These are phyloP conservation scores for Sesamia nonagrioides DNA, from an alignment of 1,140 invertebrate genomes.

Conservation along the genomic window DNA sequence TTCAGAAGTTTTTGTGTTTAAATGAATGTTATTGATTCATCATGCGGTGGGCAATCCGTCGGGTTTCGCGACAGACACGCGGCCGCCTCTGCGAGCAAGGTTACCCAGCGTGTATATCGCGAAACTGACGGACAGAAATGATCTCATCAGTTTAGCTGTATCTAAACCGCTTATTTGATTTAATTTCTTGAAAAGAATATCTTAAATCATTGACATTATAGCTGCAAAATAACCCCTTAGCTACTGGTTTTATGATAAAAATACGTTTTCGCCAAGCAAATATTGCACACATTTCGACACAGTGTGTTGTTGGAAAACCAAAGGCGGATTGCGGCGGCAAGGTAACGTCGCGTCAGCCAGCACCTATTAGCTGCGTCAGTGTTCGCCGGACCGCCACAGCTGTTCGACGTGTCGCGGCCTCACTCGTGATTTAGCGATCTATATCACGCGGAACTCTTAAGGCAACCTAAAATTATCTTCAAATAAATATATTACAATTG, in stretches of 20 bases:
- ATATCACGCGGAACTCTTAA: conserved; percentile 58
- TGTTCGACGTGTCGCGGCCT: conserved; percentile 68
- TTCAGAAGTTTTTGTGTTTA: conserved; percentile 45
- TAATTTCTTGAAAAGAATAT: not conserved
- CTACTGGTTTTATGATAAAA: not conserved
- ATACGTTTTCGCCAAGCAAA: not conserved
- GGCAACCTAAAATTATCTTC: conserved; percentile 13
- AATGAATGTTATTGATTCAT: conserved; percentile 51
- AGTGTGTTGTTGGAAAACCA: conserved; percentile 43
- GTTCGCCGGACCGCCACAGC: conserved; percentile 70
- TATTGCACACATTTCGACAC: conserved; percentile 1
- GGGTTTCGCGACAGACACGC: conserved; percentile 52
- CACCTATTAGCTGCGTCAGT: conserved; percentile 58
- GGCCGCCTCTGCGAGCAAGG: conserved; percentile 57
- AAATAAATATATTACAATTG: not conserved
- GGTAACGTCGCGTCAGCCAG: conserved; percentile 45
- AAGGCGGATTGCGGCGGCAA: conserved; percentile 18
- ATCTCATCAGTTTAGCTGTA: not conserved
- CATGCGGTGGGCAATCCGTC: conserved; percentile 41
- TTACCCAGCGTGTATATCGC: conserved; percentile 47
- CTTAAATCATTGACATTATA: not conserved
- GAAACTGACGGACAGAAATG: not conserved
- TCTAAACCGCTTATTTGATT: not conserved
- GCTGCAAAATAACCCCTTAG: not conserved
- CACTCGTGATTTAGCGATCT: conserved; percentile 64